phyloP scores from a whole-genome alignment of 1,140 invertebrate genomes.

The Campodea augens region DNA sequence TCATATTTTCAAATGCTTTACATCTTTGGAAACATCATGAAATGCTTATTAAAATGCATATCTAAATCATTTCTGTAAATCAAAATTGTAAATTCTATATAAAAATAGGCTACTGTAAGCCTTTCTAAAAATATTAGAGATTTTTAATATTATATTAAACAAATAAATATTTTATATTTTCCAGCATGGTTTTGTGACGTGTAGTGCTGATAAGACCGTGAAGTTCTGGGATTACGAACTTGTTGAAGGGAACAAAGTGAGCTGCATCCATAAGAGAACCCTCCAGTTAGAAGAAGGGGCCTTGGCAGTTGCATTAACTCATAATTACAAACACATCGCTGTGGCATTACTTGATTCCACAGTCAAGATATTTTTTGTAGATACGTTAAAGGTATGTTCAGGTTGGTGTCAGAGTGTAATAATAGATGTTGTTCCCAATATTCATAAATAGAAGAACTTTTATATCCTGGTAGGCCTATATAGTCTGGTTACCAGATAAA shows the following conservation, averaged over 20 bases:
- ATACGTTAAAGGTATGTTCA: constrained; percentile 67
- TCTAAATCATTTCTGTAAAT: background rate
- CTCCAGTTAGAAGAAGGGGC: constrained; percentile 74
- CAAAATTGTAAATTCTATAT: background rate
- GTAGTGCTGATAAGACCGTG: constrained; percentile 70
- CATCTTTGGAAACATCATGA: too few relatives aligned
- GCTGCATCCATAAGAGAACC: constrained; percentile 55
- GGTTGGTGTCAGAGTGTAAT: too few relatives aligned
- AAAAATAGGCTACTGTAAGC: background rate
- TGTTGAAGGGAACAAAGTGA: constrained; percentile 49
- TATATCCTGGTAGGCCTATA: background rate
- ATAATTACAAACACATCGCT: constrained; percentile 72
- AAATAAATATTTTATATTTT: constrained; percentile 24
- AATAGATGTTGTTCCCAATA: too few relatives aligned
- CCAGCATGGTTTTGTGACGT: constrained; percentile 52
- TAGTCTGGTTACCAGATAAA: background rate
- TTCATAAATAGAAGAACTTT: too few relatives aligned
- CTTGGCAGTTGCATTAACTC: constrained; percentile 59
- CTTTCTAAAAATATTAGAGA: background rate
- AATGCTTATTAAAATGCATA: background rate
- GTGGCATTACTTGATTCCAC: constrained; percentile 81
- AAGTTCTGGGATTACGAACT: constrained; percentile 92
- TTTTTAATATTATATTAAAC: background rate
- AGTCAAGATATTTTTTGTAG: constrained; percentile 86
- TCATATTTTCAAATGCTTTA: too few relatives aligned